Evolutionary conservation across 2,888 invertebrate species (phyloP).

Genomic region (Pterobdella sp.): DNA sequence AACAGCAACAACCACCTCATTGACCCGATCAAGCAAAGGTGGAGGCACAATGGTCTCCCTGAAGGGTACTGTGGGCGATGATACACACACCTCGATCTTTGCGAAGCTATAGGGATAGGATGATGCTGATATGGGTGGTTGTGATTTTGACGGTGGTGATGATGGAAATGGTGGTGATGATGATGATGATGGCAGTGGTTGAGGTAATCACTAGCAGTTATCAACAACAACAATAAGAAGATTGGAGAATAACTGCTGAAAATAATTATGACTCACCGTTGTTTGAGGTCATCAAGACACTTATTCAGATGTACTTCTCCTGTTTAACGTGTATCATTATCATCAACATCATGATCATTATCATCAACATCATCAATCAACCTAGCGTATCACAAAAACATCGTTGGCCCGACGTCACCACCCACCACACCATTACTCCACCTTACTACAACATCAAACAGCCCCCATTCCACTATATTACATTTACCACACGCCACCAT

Average conservation of each 20-base stretch:
- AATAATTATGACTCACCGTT: slow-evolving; percentile 48
- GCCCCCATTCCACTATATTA: no score
- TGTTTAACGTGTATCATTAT: no score
- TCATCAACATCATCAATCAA: no score
- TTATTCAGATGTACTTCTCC: slow-evolving; percentile 94
- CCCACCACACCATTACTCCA: no score
- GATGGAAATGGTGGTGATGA: background rate
- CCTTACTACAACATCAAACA: no score
- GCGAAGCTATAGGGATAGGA: slow-evolving; percentile 59
- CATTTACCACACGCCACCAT: no score
- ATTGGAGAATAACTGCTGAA: no score
- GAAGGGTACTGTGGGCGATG: slow-evolving; percentile 90
- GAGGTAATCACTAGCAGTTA: no score
- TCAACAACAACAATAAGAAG: no score
- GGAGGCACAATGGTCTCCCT: slow-evolving; percentile 80
- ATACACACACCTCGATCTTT: slow-evolving; percentile 68
- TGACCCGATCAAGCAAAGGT: slow-evolving; percentile 74
- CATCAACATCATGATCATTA: no score
- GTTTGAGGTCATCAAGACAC: slow-evolving; percentile 81
- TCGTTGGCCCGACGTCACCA: no score
- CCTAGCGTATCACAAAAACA: no score
- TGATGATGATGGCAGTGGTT: background rate
- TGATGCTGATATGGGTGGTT: background rate
- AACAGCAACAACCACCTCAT: slow-evolving; percentile 61
- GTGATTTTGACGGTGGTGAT: slow-evolving; percentile 42